These are phyloP conservation scores for Amiota minor DNA, from an alignment of 2,888 invertebrate species.

Conservation along the genomic window DNA sequence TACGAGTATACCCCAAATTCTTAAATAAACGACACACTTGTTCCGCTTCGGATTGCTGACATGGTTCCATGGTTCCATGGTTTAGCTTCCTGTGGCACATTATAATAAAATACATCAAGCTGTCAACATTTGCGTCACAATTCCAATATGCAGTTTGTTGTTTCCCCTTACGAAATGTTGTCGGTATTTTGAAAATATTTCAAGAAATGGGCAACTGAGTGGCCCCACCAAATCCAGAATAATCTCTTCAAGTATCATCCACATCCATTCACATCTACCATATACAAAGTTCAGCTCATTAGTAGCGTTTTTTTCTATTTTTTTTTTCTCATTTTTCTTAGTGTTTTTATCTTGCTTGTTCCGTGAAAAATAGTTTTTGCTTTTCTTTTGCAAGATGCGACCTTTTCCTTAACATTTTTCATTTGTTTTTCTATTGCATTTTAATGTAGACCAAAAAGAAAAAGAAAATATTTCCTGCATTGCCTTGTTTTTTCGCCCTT, in stretches of 20 bases:
- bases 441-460: neutral
- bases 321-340: constrained; percentile 3
- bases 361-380: constrained; percentile 46
- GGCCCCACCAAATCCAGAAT: constrained; percentile 63
- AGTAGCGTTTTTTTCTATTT: constrained; percentile 48
- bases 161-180: constrained; percentile 40
- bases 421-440: neutral
- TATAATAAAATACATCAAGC: constrained; percentile 68
- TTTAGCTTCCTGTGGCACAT: constrained; percentile 44
- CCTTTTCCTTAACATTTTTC: neutral
- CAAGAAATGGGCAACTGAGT: constrained; percentile 46
- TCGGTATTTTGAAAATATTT: constrained; percentile 64
- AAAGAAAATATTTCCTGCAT: no score
- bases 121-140: constrained; percentile 60
- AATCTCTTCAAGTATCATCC: constrained; percentile 49
- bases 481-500: no score
- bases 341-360: constrained; percentile 23
- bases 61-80: neutral
- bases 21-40: constrained; percentile 15
- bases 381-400: neutral
- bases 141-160: constrained; percentile 38
- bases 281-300: constrained; percentile 50
- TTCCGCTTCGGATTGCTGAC: neutral
- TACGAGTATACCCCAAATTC: constrained; percentile 6
- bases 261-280: constrained; percentile 27